These are phyloP conservation scores for Ictidomys tridecemlineatus DNA, from an alignment of 2,113 vertebrate genomes.

Conservation along the genomic window DNA sequence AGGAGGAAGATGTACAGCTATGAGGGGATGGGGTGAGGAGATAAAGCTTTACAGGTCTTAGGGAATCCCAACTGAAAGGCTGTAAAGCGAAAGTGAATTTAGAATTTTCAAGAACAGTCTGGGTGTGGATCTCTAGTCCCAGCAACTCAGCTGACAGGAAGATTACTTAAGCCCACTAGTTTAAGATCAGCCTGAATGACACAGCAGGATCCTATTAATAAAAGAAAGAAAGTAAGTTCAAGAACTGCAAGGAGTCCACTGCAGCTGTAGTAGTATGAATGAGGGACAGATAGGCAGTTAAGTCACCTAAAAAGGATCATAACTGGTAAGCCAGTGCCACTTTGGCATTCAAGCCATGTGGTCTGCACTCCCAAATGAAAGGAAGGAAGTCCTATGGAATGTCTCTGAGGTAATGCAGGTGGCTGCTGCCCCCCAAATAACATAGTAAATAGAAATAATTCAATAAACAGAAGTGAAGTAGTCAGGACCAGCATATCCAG, in stretches of 20 bases:
- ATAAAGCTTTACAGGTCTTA: neutral
- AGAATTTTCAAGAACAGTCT: neutral
- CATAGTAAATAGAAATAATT: neutral
- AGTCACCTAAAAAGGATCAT: neutral
- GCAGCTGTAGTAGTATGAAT: neutral
- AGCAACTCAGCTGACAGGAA: no score
- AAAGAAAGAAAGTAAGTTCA: no score
- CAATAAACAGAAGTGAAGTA: neutral
- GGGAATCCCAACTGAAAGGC: neutral
- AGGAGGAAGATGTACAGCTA: rapidly evolving
- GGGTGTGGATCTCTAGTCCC: no score
- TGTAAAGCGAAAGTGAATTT: neutral
- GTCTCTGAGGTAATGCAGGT: neutral
- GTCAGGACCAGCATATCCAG: neutral
- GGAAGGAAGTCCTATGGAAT: neutral
- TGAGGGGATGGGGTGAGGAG: no score
- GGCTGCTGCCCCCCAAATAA: neutral
- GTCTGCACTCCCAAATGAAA: neutral
- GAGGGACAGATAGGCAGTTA: neutral
- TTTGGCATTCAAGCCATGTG: neutral
- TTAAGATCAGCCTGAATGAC: no score
- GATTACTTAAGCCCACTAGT: no score
- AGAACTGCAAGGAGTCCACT: neutral
- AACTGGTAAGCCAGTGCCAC: neutral
- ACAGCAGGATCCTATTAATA: no score